These are phyloP conservation scores for Coturnix japonica DNA, from an alignment of 2,113 vertebrate species.

Conservation along the genomic window DNA sequence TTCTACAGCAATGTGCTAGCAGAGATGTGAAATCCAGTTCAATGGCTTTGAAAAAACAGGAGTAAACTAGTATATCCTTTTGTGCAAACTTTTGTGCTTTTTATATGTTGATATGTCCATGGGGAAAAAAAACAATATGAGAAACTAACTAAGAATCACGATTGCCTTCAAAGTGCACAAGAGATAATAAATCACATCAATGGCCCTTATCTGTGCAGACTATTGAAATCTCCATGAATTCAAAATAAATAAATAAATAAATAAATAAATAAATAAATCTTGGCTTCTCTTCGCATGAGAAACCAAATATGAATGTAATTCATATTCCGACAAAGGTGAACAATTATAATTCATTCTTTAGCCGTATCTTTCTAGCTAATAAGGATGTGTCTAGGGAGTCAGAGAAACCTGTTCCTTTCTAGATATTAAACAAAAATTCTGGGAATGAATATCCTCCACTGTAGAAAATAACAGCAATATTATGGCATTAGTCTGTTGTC, in stretches of 20 bases:
- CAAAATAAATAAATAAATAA: not conserved
- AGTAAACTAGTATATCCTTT: not conserved
- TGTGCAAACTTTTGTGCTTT: not conserved
- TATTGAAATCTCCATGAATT: not conserved
- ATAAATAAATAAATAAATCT: not conserved
- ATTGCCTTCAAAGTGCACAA: not conserved
- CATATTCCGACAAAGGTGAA: not conserved
- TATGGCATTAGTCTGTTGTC: not conserved
- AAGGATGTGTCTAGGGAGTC: not conserved
- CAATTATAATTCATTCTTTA: not conserved
- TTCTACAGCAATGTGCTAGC: not conserved
- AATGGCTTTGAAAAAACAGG: not conserved
- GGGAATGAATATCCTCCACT: not conserved
- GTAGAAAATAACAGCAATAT: not conserved
- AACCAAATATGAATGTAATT: not conserved
- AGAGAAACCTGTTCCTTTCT: not conserved
- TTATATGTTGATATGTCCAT: not conserved
- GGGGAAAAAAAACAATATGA: not conserved
- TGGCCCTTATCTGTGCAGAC: not conserved
- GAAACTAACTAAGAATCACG: not conserved
- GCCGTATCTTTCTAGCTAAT: not conserved
- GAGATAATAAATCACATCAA: conserved; percentile 28
- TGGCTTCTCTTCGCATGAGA: not conserved
- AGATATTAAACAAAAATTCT: not conserved
- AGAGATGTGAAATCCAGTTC: not conserved